Base-by-base conservation (phyloP, 2,888 invertebrate genomes). In the Dynastes hyllus region DNA sequence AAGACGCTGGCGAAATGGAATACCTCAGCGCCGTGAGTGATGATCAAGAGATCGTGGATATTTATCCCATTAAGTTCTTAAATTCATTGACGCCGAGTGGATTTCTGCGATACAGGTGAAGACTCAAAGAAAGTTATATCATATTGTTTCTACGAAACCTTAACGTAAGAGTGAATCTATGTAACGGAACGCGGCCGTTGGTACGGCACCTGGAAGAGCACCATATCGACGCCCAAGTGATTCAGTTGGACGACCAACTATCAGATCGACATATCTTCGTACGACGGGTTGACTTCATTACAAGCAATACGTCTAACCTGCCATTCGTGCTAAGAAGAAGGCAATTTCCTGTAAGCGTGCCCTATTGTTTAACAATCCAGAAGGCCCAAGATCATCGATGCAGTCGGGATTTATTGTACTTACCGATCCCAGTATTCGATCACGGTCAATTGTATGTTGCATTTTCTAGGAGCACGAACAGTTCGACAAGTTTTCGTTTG, bases 281-380 rank as follows among this genome's bases (percentile, higher is more conserved):
- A 8, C 76, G 76, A 1, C 22, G 76, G 11, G 58, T 80, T 9
- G 78, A 80, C 29, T 55, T 78, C 11, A 69, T 55, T 1, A 27
- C 78, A 2, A 45, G 58, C 32, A 79, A 81, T 32, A 76, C 11
- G 1, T 27, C 78, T 2, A 67, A 13, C 16, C 13, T 83, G 58
- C 83, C 81, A 22, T 22, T 22, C 22, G 22, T 22, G 22, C 22
- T 22, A 22, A 22, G 22, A 22, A 22, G 22, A 22, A 22, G 22
- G 22, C 22, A 22, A 22, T 22, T 22, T 22, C 22, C 22, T 22
- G 22, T 22, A 22, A 22, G 63, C 80, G 82, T 51, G 82, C 81
- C 83, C 45, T 85, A 84, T 79, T 84, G 83, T 58, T 83, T 86
- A 82, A 82, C 84, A 6, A 83, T 85, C 66, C 85, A 86, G 79